Percentiles rank a stretch among this genome's conserved stretches.
Evolutionary conservation across 2,113 vertebrate genomes (phyloP).

Genomic region (Salvelinus namaycush): DNA sequence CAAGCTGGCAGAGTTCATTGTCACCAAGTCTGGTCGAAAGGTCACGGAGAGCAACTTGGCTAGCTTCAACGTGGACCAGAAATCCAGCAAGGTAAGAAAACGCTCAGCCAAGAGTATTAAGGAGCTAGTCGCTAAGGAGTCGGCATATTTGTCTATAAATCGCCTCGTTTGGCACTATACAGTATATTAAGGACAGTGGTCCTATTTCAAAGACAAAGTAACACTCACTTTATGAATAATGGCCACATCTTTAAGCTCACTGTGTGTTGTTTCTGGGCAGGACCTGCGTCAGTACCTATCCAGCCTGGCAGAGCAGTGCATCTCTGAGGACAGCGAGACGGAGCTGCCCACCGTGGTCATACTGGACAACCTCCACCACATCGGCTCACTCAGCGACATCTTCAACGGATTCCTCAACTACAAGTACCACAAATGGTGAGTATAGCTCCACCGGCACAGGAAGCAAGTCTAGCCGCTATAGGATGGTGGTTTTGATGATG

Average conservation of each 20-base stretch:
- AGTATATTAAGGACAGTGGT: neutral
- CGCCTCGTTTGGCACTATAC: neutral
- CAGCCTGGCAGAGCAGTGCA: constrained; percentile 90
- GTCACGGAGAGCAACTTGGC: constrained; percentile 87
- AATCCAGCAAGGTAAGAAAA: constrained; percentile 89
- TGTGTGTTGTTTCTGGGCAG: constrained; percentile 57
- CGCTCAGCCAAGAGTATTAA: neutral
- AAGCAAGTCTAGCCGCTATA: too few relatives aligned
- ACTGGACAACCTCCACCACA: constrained; percentile 96
- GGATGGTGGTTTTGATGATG: too few relatives aligned
- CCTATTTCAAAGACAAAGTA: neutral
- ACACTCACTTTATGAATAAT: neutral
- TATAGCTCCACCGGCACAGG: neutral
- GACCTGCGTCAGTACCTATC: constrained; percentile 93
- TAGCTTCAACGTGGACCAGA: constrained; percentile 95
- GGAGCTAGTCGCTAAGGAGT: neutral
- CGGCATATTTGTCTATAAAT: neutral
- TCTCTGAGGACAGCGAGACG: constrained; percentile 78
- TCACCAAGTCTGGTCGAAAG: constrained; percentile 85
- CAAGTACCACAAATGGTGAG: constrained; percentile 98
- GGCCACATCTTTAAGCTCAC: neutral
- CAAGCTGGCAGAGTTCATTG: constrained; percentile 89
- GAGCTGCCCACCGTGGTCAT: constrained; percentile 86
- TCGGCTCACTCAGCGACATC: constrained; percentile 93
- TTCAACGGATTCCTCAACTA: constrained; percentile 99